Base-by-base conservation (phyloP, 1,140 invertebrate genomes). In the Propsilocerus akamusi region DNA sequence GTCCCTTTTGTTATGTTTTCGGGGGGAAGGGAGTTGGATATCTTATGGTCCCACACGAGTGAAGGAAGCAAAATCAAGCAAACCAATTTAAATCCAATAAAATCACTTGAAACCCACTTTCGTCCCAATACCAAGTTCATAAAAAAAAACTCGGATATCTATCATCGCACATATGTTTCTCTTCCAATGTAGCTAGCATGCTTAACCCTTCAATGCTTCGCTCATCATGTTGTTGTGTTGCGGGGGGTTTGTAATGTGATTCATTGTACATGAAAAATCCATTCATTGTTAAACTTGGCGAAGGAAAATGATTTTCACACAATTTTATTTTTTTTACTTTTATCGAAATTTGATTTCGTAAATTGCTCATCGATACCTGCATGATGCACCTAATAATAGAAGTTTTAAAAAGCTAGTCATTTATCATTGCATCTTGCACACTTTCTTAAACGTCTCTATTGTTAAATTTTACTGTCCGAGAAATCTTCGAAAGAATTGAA, bases 21-120 rank as follows among this genome's bases (percentile, higher is more conserved):
- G 32, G 32, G 32, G 22, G 34, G 34, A 41, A 20, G 34, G 22
- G 28, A 30, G 10, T 8, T 11, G n/a, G 28, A 30, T 7, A n/a
- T 11, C 10, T 30, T 30, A 10, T 20, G 34, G 34, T 20, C 17
- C 17, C 22, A 14, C 5, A 41, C 17, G 22, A 20, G 28, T 5
- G 8, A 20, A 41, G 34, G 14, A 41, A 41, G 17, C 34, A 41
- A 41, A 14, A 41, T 20, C 34, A 41, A 20, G 34, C 34, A 41
- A 41, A 41, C 34, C 34, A 41, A 41, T 41, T 41, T 41, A 41
- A 41, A 20, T 41, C 34, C 34, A 41, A 41, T 41, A 41, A 41
- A 41, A 41, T 41, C 34, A 41, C 34, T 41, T 41, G 34, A 41
- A 41, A 17, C 34, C 34, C 22, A 37, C 30, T 41, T 41, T 8